These are phyloP conservation scores for Rotaria magnacalcarata DNA, from an alignment of 2,888 invertebrate genomes.

Conservation along the genomic window DNA sequence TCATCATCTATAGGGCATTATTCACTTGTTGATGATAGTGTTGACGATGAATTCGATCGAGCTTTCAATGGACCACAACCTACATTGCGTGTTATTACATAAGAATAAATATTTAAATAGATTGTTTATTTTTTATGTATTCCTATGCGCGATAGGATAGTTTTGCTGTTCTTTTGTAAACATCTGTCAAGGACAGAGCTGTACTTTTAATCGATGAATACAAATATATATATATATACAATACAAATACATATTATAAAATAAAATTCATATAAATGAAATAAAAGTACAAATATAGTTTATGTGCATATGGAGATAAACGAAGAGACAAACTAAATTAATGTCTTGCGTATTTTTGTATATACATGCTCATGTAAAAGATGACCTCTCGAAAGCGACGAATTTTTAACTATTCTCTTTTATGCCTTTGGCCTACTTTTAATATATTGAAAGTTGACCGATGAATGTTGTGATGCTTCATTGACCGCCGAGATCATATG, in stretches of 20 bases:
- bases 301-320: neutral
- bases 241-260: neutral
- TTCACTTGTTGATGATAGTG: conserved; percentile 24
- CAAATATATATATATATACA: neutral
- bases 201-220: neutral
- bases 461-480: neutral
- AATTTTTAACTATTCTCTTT: neutral
- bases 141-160: neutral
- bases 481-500: neutral
- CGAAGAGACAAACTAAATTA: neutral
- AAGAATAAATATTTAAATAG: neutral
- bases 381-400: neutral
- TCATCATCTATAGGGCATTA: conserved; percentile 8
- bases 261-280: neutral
- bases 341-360: neutral
- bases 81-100: conserved; percentile 14
- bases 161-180: neutral
- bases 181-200: neutral
- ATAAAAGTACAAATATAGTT: neutral
- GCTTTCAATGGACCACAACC: neutral
- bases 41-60: conserved; percentile 32
- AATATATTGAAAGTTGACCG: conserved; percentile 5
- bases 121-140: conserved; percentile 11
- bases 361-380: neutral
- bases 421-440: neutral